These are phyloP conservation scores for Allophyes oxyacanthae DNA, from an alignment of 2,888 invertebrate species.

Conservation along the genomic window DNA sequence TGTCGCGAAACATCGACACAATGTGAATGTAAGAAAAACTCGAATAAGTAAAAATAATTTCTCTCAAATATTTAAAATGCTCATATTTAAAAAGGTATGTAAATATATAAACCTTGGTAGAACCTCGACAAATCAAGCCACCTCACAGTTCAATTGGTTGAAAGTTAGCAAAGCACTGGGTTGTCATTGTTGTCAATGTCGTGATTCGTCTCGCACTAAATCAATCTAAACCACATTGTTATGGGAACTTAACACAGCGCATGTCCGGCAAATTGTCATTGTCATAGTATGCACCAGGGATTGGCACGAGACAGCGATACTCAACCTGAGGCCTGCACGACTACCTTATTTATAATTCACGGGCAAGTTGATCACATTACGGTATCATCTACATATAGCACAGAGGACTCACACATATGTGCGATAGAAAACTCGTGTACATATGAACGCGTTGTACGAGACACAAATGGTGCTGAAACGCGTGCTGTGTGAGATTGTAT, in stretches of 20 bases:
- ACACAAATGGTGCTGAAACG: too few species aligned
- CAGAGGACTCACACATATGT: too few species aligned
- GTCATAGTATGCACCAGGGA: slow-evolving; percentile 39
- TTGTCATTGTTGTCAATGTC: slow-evolving; percentile 52
- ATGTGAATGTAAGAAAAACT: too few species aligned
- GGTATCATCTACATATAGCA: too few species aligned
- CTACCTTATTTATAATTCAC: not conserved
- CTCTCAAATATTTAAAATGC: too few species aligned
- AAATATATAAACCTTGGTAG: not conserved
- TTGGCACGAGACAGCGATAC: slow-evolving; percentile 25
- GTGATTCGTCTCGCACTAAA: slow-evolving; percentile 41
- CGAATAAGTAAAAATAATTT: too few species aligned
- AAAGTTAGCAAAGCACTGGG: slow-evolving; percentile 41
- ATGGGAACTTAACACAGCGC: slow-evolving; percentile 45
- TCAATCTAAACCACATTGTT: slow-evolving; percentile 30
- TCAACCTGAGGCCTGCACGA: slow-evolving; percentile 7
- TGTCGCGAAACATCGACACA: too few species aligned
- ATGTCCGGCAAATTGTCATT: slow-evolving; percentile 35
- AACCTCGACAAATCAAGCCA: slow-evolving; percentile 41
- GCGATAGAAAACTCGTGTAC: too few species aligned
- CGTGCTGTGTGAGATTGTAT: too few species aligned
- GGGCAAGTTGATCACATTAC: too few species aligned
- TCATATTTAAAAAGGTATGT: slow-evolving; percentile 14
- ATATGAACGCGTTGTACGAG: too few species aligned
- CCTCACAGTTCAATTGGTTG: slow-evolving; percentile 40